A percentile compares a stretch with the other conserved stretches of the same genome.
Conservation (phyloP, 1,140 invertebrate species). For the Scaptomyza hsui region DNA sequence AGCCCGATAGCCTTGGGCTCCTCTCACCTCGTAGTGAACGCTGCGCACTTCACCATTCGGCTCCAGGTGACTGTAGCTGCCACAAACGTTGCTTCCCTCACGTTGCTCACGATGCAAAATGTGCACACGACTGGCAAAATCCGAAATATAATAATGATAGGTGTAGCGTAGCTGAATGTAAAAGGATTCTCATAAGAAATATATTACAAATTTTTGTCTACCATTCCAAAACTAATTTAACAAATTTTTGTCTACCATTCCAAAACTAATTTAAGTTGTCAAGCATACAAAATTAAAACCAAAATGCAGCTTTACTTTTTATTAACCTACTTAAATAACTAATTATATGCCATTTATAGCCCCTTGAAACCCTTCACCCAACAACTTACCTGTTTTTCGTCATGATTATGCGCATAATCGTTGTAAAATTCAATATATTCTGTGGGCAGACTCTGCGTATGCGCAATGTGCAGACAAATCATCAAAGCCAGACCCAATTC, state of each 20-base stretch:
- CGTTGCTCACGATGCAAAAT: slow-evolving; percentile 85
- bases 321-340: too few species aligned
- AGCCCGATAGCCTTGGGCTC: slow-evolving; percentile 84
- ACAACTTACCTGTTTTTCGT: slow-evolving; percentile 52
- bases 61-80: slow-evolving; percentile 85
- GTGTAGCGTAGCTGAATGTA: slow-evolving; percentile 82
- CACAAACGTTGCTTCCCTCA: slow-evolving; percentile 82
- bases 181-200: background rate
- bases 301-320: too few species aligned
- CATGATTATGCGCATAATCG: slow-evolving; percentile 64
- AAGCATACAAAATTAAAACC: too few species aligned
- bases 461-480: slow-evolving; percentile 53
- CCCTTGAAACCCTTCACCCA: slow-evolving; percentile 34
- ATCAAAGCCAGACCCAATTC: slow-evolving; percentile 26
- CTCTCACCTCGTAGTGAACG: slow-evolving; percentile 85
- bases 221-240: too few species aligned
- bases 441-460: slow-evolving; percentile 55
- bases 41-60: slow-evolving; percentile 84
- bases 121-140: slow-evolving; percentile 75
- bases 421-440: slow-evolving; percentile 57
- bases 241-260: too few species aligned
- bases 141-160: slow-evolving; percentile 84
- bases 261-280: too few species aligned
- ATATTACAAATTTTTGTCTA: background rate
- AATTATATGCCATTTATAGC: background rate